Base-by-base conservation (phyloP, 1,140 invertebrate species). In the Drosophila sp. region DNA sequence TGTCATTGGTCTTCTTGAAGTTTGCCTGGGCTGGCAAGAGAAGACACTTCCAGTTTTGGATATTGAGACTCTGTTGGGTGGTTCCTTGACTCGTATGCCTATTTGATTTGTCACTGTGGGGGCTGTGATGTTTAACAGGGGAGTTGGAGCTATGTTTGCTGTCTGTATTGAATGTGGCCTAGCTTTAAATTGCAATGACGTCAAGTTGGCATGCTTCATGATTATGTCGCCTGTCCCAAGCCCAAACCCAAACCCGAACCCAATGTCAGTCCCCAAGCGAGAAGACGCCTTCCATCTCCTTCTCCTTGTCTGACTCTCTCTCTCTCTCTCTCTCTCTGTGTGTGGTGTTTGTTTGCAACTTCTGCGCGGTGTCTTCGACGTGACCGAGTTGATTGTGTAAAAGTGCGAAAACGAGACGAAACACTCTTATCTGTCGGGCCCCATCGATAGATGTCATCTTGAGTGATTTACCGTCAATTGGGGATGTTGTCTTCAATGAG, bases 381-480 rank as follows among this genome's bases (percentile, higher is more conserved):
- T 67, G 53, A 62, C 34, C 69, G 14, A 67, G 72, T 76, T 72
- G 78, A 80, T 82, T 82, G 78, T 75, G 78, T 78, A 87, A 86
- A 87, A 87, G 81, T 86, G 81, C 82, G 78, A 86, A 86, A 86
- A 87, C 78, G 82, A 86, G 78, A 86, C 81, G 81, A 86, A 84
- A 87, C 74, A 65, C 70, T 71, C 67, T 90, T 90, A 82, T 90
- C 81, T 87, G 76, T 63, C 89, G 73, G 65, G 61, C 58, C 78
- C 71, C 86, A 90, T 90, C 83, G 81, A 90, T 90, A 83, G 80
- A 81, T 90, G 83, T 90, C 86, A 90, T 84, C 76, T 84, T 84
- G 86, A 90, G 89, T 90, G 89, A 90, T 90, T 90, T 90, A 90
- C 89, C 80, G 89, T 90, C 89, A 89, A 86, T 89, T 90, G 80